phyloP scores from a whole-genome alignment of 2,113 vertebrate species.

The Myocastor coypus region DNA sequence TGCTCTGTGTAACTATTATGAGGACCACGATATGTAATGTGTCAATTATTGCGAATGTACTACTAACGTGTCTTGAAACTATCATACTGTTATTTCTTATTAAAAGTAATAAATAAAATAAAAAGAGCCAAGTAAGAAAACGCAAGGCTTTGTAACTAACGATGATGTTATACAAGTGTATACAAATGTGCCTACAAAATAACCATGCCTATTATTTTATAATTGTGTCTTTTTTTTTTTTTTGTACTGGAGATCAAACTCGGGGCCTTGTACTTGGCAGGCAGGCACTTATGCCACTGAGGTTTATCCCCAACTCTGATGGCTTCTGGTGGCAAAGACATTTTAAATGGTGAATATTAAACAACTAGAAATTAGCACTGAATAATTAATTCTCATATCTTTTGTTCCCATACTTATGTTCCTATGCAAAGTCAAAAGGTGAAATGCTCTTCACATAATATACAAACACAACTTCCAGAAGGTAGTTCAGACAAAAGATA shows the following conservation, averaged over 20 bases:
- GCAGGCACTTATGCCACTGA: too few species aligned
- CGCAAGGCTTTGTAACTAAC: neutral
- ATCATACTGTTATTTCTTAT: too few species aligned
- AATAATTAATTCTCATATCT: neutral
- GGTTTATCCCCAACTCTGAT: neutral
- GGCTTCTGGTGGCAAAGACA: neutral
- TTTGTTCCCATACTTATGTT: neutral
- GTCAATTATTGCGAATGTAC: too few species aligned
- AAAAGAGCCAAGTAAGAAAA: neutral
- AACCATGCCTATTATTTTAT: neutral
- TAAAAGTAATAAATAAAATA: too few species aligned
- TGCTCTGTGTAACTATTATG: too few species aligned
- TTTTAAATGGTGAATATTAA: conserved; percentile 12
- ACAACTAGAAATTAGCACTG: conserved; percentile 21
- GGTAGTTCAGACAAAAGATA: neutral
- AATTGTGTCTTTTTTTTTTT: neutral
- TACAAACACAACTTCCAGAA: neutral
- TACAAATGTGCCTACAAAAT: neutral
- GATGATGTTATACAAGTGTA: neutral
- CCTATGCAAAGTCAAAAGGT: neutral
- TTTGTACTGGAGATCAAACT: too few species aligned
- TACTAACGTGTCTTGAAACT: too few species aligned
- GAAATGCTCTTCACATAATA: neutral
- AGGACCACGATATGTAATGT: too few species aligned
- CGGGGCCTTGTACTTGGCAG: too few species aligned